phyloP scores from a whole-genome alignment of 1,140 invertebrate species.

The Camponotus vicinus region DNA sequence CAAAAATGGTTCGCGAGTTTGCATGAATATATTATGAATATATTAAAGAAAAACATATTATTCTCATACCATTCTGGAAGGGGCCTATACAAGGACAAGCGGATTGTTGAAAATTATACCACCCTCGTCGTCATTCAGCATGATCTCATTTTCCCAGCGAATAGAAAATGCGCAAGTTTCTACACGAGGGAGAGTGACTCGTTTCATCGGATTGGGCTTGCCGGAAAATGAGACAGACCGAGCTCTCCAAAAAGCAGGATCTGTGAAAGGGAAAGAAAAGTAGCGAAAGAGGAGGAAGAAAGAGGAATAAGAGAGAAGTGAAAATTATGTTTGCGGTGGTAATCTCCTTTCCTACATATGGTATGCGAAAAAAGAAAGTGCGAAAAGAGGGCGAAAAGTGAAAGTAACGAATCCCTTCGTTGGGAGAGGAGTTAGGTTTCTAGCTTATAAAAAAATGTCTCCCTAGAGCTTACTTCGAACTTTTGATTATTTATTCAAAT shows the following conservation, averaged over 20 bases:
- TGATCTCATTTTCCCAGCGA: constrained; percentile 66
- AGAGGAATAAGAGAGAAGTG: neutral
- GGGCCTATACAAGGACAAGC: neutral
- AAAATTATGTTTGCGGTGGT: constrained; percentile 61
- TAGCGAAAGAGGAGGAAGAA: constrained; percentile 24
- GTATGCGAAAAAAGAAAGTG: constrained; percentile 24
- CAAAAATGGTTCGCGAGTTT: neutral
- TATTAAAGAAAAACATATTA: constrained; percentile 61
- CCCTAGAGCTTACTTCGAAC: neutral
- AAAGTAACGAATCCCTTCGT: constrained; percentile 17
- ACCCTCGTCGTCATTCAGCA: constrained; percentile 44
- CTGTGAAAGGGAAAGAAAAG: constrained; percentile 1
- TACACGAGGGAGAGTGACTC: constrained; percentile 5
- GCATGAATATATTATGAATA: constrained; percentile 52
- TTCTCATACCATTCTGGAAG: neutral
- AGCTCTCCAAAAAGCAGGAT: constrained; percentile 38
- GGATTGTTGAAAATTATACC: constrained; percentile 59
- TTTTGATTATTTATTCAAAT: constrained; percentile 32
- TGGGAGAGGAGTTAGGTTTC: neutral
- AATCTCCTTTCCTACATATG: constrained; percentile 51
- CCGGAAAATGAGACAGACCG: constrained; percentile 17
- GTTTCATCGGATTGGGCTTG: constrained; percentile 27
- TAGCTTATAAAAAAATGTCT: constrained; percentile 24
- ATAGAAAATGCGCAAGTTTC: constrained; percentile 43
- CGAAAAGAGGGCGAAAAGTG: neutral